phyloP scores from a whole-genome alignment of 2,113 vertebrate species.

The Archilochus colubris region DNA sequence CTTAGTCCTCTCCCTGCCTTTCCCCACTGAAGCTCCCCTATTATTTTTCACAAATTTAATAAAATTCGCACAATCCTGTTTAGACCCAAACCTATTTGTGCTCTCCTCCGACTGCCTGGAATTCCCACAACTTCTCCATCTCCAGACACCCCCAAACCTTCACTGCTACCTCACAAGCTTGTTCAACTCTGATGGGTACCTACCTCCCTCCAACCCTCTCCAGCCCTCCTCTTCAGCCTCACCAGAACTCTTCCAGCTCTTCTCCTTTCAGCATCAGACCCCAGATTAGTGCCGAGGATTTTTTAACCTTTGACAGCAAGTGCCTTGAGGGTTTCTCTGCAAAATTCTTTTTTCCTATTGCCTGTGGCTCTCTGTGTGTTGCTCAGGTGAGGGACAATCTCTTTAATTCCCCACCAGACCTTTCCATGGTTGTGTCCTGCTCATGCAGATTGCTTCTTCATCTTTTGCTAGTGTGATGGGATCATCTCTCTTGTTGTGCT shows the following conservation, averaged over 20 bases:
- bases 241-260: background rate
- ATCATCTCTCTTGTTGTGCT: background rate
- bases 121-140: background rate
- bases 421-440: background rate
- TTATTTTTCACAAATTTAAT: background rate
- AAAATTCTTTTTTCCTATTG: background rate
- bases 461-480: background rate
- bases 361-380: background rate
- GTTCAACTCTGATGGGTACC: background rate
- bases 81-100: background rate
- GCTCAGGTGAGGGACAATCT: background rate
- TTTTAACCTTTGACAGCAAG: background rate
- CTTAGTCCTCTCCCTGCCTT: background rate
- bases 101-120: background rate
- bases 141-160: background rate
- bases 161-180: background rate
- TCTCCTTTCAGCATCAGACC: background rate
- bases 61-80: background rate
- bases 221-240: background rate
- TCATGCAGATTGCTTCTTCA: background rate
- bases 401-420: background rate
- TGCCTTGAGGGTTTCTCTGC: background rate
- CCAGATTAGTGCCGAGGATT: background rate
- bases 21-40: accelerated
- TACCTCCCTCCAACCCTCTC: background rate